Evolutionary conservation across 2,888 invertebrate species (phyloP).

Genomic region (Caenorhabditis sp.): DNA sequence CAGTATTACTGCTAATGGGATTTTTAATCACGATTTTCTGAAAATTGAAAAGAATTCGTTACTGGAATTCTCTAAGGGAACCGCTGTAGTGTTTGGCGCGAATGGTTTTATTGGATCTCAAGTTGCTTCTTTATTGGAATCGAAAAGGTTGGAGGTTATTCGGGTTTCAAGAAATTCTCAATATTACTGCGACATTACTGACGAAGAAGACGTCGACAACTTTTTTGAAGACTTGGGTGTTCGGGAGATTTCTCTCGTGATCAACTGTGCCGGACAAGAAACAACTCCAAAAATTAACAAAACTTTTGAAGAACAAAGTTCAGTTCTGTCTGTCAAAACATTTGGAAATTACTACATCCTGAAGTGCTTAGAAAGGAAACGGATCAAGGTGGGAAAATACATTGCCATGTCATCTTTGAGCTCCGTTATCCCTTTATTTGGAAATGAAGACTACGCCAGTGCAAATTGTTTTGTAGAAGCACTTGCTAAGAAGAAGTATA

Average conservation of each 20-base stretch:
- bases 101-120: conserved; percentile 42
- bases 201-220: conserved; percentile 6
- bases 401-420: conserved; percentile 75
- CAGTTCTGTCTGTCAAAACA: conserved; percentile 65
- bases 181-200: conserved; percentile 30
- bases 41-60: not conserved
- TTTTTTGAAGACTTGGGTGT: conserved; percentile 5
- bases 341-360: conserved; percentile 63
- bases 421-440: conserved; percentile 71
- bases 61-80: not conserved
- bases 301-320: conserved; percentile 41
- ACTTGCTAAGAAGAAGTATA: conserved; percentile 31
- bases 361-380: conserved; percentile 35
- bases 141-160: not conserved
- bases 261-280: conserved; percentile 67
- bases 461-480: conserved; percentile 74
- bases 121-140: not conserved
- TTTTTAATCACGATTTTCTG: conserved; percentile 12
- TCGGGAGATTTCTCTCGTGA: conserved; percentile 12
- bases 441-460: conserved; percentile 74
- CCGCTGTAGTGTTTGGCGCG: conserved; percentile 53
- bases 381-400: conserved; percentile 56
- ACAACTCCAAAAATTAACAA: conserved; percentile 53
- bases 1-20: not conserved
- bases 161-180: conserved; percentile 25